These are phyloP conservation scores for Morone saxatilis DNA, from an alignment of 2,113 vertebrate genomes.

Conservation along the genomic window DNA sequence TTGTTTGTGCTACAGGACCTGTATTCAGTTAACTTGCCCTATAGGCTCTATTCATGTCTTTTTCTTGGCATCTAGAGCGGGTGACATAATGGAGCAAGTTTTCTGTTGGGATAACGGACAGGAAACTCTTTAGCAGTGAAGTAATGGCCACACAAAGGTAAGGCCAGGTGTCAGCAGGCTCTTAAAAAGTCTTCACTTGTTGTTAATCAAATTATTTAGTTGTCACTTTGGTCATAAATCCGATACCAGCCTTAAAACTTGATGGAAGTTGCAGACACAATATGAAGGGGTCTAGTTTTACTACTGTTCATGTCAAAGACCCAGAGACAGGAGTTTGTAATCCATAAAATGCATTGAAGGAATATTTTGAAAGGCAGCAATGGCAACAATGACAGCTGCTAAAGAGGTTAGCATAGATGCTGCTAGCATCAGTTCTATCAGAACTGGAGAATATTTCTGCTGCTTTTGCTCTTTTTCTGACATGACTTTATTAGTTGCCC, in stretches of 20 bases:
- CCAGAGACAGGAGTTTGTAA: not conserved
- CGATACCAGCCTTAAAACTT: not conserved
- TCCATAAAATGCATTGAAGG: not conserved
- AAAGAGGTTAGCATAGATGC: too few relatives aligned
- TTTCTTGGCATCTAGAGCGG: constrained; percentile 29
- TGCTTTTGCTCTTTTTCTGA: too few relatives aligned
- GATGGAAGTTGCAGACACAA: not conserved
- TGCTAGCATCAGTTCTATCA: too few relatives aligned
- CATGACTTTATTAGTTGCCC: too few relatives aligned
- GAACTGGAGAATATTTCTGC: too few relatives aligned
- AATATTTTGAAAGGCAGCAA: not conserved
- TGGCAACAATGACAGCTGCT: too few relatives aligned
- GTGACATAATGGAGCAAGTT: constrained; percentile 36
- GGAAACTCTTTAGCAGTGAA: constrained; percentile 49
- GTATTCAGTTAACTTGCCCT: not conserved
- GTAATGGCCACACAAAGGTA: constrained; percentile 34
- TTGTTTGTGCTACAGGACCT: not conserved
- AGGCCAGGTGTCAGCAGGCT: constrained; percentile 27
- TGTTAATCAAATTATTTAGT: constrained; percentile 26
- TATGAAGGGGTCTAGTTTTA: not conserved
- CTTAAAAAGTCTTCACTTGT: constrained; percentile 17
- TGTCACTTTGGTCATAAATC: not conserved
- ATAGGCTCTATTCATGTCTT: constrained; percentile 4
- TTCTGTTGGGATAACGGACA: constrained; percentile 19
- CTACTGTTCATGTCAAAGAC: not conserved